Evolutionary conservation across 2,113 vertebrate species (phyloP).

Genomic region (Mugil cephalus): DNA sequence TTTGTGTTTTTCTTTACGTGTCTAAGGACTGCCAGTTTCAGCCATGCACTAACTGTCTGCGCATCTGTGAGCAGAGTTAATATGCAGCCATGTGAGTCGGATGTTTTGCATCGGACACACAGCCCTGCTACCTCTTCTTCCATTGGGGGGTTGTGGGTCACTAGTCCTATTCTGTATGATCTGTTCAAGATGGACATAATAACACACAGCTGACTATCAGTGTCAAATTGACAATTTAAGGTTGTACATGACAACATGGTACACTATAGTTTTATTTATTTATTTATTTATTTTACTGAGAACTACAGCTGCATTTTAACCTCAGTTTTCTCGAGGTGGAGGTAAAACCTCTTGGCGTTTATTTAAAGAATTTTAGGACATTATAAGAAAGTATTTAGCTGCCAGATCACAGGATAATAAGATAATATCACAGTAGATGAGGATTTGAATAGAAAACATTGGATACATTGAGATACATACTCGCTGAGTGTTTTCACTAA

Average conservation of each 20-base stretch:
- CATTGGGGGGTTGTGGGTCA: conserved; percentile 75
- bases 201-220: conserved; percentile 63
- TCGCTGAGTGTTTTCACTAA: neutral
- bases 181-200: conserved; percentile 84
- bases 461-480: neutral
- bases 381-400: neutral
- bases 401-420: neutral
- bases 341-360: neutral
- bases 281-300: neutral
- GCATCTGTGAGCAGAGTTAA: conserved; percentile 63
- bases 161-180: conserved; percentile 86
- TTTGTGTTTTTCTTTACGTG: conserved; percentile 14
- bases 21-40: conserved; percentile 16
- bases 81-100: conserved; percentile 52
- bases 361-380: neutral
- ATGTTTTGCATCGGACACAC: conserved; percentile 75
- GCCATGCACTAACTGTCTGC: conserved; percentile 61
- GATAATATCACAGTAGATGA: neutral
- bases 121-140: conserved; percentile 82
- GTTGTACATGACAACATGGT: conserved; percentile 16
- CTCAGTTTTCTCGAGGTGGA: neutral
- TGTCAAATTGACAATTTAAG: conserved; percentile 7
- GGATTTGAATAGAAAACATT: neutral
- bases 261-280: neutral
- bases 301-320: neutral